Evolutionary conservation across 2,797 vertebrate species (phyloP), one percentile per base, ranked within the genome.

Genomic region (Gambusia yucatana): DNA sequence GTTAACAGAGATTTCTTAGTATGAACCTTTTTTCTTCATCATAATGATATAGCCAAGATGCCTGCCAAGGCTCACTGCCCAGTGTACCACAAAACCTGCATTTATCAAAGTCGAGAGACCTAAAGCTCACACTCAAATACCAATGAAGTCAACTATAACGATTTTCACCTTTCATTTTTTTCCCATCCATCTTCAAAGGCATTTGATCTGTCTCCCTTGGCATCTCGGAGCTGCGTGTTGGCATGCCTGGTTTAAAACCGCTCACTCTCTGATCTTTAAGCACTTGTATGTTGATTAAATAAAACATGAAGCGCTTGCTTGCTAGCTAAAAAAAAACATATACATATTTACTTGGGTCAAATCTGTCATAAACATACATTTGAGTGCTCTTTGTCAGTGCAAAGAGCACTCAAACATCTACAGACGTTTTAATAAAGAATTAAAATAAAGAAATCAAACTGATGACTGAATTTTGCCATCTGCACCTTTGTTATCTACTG

Each of bases 121-220:
- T 73, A 86, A 81, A 92, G 82, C 91, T 81, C 83, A 89, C 81
- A 87, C 88, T 88, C 82, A 83, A 91, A 90, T 90, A 89, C 78
- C 88, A 89, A 84, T 86, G 76, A 91, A 90, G 88, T 88, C 86
- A 86, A 92, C 86, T 80, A 73, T 90, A 93, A 95, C 63, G 90
- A 93, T 93, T 94, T 94, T 94, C 77, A 87, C 89, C 85, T 83
- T 75, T 78, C 43, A 47, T 87, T 83, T 89, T 84, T 89, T 82
- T 78, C 82, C 25, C 57, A 81, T 85, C 81, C 72, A 67, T 92
- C 92, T 94, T 94, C 92, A 93, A 94, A 95, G 92, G 90, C 75
- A 93, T 95, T 92, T 94, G 93, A 95, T 94, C 90, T 89, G 88
- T 79, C 90, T 94, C 93, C 92, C 91, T 89, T 88, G 90, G 88